Conservation (phyloP, 1,140 invertebrate species). For the Psix sp. region DNA sequence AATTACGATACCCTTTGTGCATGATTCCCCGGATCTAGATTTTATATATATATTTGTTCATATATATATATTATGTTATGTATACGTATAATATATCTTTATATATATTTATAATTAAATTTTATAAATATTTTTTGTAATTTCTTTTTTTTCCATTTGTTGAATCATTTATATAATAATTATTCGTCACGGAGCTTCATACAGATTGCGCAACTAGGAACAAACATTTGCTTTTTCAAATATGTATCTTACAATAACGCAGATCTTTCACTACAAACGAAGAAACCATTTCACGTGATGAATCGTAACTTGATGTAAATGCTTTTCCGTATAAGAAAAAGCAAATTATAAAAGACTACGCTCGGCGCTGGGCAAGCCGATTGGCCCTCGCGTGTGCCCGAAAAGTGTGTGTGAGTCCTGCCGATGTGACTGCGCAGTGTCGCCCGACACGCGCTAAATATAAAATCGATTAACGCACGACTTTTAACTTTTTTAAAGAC, state of each 20-base stretch:
- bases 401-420: too few species aligned
- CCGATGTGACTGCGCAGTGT: too few species aligned
- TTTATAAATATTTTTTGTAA: conserved; percentile 32
- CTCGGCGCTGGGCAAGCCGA: background rate
- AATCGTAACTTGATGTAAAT: conserved; percentile 18
- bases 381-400: too few species aligned
- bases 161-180: conserved; percentile 5
- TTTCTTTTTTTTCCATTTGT: conserved; percentile 20
- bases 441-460: conserved; percentile 40
- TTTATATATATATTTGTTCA: conserved; percentile 37
- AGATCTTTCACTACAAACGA: conserved; percentile 43
- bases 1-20: conserved; percentile 55
- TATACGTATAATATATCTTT: conserved; percentile 46
- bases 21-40: conserved; percentile 50
- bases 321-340: conserved; percentile 31
- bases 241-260: conserved; percentile 49
- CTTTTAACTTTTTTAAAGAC: too few species aligned
- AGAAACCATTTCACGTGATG: conserved; percentile 24
- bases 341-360: conserved; percentile 29
- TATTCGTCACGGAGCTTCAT: conserved; percentile 52
- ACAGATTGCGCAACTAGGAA: conserved; percentile 60
- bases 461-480: conserved; percentile 46
- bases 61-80: conserved; percentile 47
- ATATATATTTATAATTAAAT: conserved; percentile 43
- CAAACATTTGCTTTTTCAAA: conserved; percentile 51